Evolutionary conservation across 1,140 invertebrate species (phyloP), one percentile per base, ranked within the genome.

Genomic region (Venturia canescens): DNA sequence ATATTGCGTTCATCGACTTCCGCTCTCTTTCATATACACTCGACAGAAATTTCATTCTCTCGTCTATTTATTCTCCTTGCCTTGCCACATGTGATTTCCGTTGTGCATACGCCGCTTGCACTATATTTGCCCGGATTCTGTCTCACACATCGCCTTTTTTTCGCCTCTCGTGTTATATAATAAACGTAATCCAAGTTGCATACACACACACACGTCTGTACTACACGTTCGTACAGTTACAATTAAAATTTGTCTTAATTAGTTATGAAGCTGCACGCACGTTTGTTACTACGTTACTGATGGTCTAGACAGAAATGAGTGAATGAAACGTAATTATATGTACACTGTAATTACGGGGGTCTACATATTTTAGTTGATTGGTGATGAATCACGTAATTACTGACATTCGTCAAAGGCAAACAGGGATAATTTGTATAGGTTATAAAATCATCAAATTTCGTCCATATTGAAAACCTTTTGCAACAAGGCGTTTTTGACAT

Each of bases 1-100:
- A 81, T 81, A 48, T 72, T 71, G 71, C 66, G 44, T 26, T 44
- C 80, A 44, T 81, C 34, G 48, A 81, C 80, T 81, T 81, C 74
- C 80, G 80, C 57, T 81, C 80, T 26, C 80, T 72, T 81, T 70
- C 66, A 29, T 60, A 76, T 27, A 53, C 48, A 57, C 48, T 79
- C 67, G 71, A 70, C 29, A 50, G 34, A 53, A 27, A 38, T 34
- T 78, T 70, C 78, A 23, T 78, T 81, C 78, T 77, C 74, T 26
- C 21, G n/a, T 50, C 29, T 29, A 44, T 5, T 29, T 74, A 53
- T 53, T 74, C 44, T 74, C 53, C 27, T 74, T 16, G 71, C 48
- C 71, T 74, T 74, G 71, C 71, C 71, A 74, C 71, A 74, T 48
- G 71, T 74, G 44, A 74, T 74, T 74, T 74, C 71, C 71, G 50